Base-by-base conservation (phyloP, 2,888 invertebrate species). In the Taenaris catops region DNA sequence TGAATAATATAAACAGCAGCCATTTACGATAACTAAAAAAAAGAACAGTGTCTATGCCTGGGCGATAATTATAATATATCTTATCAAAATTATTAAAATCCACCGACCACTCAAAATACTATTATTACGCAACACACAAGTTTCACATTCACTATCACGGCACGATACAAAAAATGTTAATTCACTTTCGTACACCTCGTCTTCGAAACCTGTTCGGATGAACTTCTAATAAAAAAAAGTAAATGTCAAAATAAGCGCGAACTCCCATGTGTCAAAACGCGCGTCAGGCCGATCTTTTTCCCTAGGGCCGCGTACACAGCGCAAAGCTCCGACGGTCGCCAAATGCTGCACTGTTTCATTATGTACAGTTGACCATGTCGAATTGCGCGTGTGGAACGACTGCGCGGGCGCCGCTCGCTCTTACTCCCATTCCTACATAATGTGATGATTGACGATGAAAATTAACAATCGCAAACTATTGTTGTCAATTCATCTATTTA, bases 341-440 rank as follows among this genome's bases (percentile, higher is more conserved):
- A 58, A 52, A 44, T 59, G 56, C 53, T 45, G 44, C 39, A 48
- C 53, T 58, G 54, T 60, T n/a, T 71, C 68, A 75, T 74, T 73
- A 73, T 64, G 67, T 68, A 74, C 70, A 79, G 74, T 73, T 83
- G 84, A 80, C 84, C 81, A 83, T 81, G 63, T 81, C 79, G 83
- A 83, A 81, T 73, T 84, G 72, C 73, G 80, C 79, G 78, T 69
- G 80, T 68, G 38, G 64, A 63, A 55, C 69, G 83, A 84, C 83
- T 83, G 84, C 57, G 69, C 71, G 71, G 68, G 58, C 75, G 67
- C 69, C 73, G 32, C 66, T 59, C 71, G 70, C 71, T 80, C 81
- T 79, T 80, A 80, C 84, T 79, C 78, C 84, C 84, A 83, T 83
- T 80, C 81, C 83, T 73, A 76, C 75, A 73, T 78, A 67, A 62